phyloP scores from a whole-genome alignment of 2,113 vertebrate species.

The Corythornis vintsioides region DNA sequence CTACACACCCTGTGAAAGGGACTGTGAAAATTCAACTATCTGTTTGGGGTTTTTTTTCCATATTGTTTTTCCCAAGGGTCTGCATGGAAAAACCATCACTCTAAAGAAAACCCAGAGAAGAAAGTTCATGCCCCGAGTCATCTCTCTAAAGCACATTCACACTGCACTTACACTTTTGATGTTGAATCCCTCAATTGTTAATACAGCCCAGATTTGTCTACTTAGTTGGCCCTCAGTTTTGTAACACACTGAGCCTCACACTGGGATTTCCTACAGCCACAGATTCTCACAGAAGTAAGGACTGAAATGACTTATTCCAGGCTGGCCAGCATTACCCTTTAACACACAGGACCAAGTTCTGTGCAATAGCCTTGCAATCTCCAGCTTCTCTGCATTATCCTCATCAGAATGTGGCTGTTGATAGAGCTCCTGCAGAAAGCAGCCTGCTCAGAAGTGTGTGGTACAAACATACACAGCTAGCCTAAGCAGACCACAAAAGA shows the following conservation, averaged over 20 bases:
- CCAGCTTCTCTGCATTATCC: background rate
- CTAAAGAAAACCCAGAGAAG: background rate
- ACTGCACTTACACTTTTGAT: background rate
- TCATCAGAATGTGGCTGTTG: background rate
- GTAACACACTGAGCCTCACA: background rate
- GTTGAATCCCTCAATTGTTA: background rate
- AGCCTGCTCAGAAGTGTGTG: background rate
- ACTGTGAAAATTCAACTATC: background rate
- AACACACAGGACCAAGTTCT: background rate
- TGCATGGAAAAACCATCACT: slow-evolving; percentile 6
- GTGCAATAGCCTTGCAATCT: background rate
- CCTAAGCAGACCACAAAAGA: background rate
- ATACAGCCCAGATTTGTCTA: background rate
- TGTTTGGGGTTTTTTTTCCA: background rate
- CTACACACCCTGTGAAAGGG: background rate
- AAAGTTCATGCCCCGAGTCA: background rate
- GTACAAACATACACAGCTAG: background rate
- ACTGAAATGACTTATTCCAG: background rate
- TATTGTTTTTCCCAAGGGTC: background rate
- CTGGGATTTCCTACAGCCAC: background rate
- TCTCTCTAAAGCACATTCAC: background rate
- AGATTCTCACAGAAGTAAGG: background rate
- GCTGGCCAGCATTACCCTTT: background rate
- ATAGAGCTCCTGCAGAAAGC: background rate
- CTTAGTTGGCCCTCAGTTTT: background rate